Conservation (phyloP, 2,113 vertebrate species). For the Callaeas wilsoni region DNA sequence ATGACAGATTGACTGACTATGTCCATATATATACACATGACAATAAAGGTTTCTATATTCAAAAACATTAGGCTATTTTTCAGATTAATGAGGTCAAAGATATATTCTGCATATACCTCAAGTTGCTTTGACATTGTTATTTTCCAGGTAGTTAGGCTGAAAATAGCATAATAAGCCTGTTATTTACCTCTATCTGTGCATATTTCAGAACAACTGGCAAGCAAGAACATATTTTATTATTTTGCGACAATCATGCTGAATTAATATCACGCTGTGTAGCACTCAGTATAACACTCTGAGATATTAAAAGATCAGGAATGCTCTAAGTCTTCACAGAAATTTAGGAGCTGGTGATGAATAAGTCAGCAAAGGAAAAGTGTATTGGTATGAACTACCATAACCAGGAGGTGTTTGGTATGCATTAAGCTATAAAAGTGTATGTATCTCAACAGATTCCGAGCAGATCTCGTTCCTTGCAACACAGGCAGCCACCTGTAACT, state of each 20-base stretch:
- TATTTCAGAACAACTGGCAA: background rate
- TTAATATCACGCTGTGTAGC: background rate
- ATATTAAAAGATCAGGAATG: background rate
- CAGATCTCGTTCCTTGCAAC: background rate
- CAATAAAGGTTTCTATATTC: background rate
- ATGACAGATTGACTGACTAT: background rate
- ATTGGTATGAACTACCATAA: background rate
- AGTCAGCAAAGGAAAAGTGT: background rate
- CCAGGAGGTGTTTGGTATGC: background rate
- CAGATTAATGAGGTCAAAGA: background rate
- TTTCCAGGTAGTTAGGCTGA: background rate
- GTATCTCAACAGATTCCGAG: background rate
- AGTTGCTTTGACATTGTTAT: background rate
- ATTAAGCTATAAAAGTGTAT: background rate
- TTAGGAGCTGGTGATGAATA: background rate
- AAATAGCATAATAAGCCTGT: background rate
- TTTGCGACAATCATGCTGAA: background rate
- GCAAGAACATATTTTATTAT: background rate
- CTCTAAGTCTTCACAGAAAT: background rate
- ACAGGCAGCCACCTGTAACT: background rate
- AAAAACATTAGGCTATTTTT: background rate
- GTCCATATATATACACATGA: background rate
- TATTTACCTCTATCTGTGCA: background rate
- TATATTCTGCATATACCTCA: background rate
- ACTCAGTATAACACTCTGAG: background rate